These are phyloP conservation scores for Hirtodrosophila confusa DNA, from an alignment of 2,888 invertebrate species.

Conservation along the genomic window DNA sequence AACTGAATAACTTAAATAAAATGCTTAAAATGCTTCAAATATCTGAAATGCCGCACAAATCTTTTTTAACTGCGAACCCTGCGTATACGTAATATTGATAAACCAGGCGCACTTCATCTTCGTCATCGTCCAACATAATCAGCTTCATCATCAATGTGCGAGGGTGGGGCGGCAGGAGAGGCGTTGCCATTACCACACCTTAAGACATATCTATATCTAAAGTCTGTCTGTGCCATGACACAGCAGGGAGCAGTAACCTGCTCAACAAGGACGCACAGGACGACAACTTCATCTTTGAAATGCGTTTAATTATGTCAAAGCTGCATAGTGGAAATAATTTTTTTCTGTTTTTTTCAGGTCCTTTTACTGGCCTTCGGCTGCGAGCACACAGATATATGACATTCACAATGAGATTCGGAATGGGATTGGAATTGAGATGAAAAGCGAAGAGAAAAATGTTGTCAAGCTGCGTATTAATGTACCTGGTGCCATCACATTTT, in stretches of 20 bases:
- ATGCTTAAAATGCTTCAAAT: constrained; percentile 49
- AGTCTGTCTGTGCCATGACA: constrained; percentile 23
- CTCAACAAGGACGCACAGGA: constrained; percentile 2
- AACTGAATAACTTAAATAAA: constrained; percentile 67
- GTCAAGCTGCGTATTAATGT: constrained; percentile 17
- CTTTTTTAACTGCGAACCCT: constrained; percentile 55
- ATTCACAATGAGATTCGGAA: constrained; percentile 28
- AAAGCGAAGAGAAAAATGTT: constrained; percentile 2
- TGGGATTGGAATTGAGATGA: constrained; percentile 12
- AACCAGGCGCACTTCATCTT: constrained; percentile 64
- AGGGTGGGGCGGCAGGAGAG: not conserved
- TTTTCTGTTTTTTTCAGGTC: constrained; percentile 13
- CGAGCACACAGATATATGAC: constrained; percentile 26
- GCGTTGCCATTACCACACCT: constrained; percentile 33
- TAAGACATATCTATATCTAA: not conserved
- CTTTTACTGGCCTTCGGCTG: constrained; percentile 25
- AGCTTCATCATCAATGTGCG: constrained; percentile 58
- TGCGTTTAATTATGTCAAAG: constrained; percentile 79
- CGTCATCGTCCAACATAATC: constrained; percentile 68
- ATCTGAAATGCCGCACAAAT: constrained; percentile 64
- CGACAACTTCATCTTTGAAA: constrained; percentile 65
- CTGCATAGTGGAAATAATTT: constrained; percentile 38
- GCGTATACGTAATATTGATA: constrained; percentile 67
- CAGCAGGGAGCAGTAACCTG: constrained; percentile 21
- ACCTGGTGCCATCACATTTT: constrained; percentile 30